Percentiles rank a stretch among this genome's conserved stretches.
Conservation (phyloP, 2,888 invertebrate species). For the Macrophya alboannulata region DNA sequence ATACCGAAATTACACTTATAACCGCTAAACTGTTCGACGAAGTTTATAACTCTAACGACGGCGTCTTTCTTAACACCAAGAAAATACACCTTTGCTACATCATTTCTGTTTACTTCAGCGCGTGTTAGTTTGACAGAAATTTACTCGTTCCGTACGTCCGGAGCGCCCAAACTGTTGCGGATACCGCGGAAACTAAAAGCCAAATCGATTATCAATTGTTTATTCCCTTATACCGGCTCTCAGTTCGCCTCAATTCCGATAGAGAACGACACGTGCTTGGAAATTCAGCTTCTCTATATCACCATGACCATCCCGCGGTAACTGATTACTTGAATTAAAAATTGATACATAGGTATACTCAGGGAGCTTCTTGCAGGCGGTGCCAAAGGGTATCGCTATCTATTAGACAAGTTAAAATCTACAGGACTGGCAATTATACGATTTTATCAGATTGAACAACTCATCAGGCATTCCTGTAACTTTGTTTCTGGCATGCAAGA, state of each 20-base stretch:
- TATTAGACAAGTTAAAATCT: neutral
- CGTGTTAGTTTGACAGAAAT: constrained; percentile 7
- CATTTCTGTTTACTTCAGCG: constrained; percentile 6
- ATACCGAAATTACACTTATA: neutral
- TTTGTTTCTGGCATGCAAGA: too few relatives aligned
- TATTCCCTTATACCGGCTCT: neutral
- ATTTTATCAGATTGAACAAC: too few relatives aligned
- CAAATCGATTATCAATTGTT: constrained; percentile 24
- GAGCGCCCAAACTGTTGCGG: neutral
- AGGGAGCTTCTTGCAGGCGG: neutral
- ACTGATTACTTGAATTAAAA: constrained; percentile 12
- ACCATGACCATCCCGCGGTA: neutral
- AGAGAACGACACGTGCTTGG: constrained; percentile 26
- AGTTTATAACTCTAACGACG: neutral
- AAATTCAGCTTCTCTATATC: neutral
- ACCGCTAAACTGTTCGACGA: neutral
- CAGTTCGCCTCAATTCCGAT: neutral
- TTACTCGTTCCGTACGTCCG: neutral
- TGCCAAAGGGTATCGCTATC: neutral
- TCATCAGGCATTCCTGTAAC: too few relatives aligned
- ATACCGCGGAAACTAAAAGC: neutral
- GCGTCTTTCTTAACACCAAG: neutral
- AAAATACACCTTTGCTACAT: neutral
- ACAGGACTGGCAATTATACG: too few relatives aligned
- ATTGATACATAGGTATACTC: too few relatives aligned